Evolutionary conservation across 2,888 invertebrate species (phyloP).

Genomic region (Lasioglossum lativentre): DNA sequence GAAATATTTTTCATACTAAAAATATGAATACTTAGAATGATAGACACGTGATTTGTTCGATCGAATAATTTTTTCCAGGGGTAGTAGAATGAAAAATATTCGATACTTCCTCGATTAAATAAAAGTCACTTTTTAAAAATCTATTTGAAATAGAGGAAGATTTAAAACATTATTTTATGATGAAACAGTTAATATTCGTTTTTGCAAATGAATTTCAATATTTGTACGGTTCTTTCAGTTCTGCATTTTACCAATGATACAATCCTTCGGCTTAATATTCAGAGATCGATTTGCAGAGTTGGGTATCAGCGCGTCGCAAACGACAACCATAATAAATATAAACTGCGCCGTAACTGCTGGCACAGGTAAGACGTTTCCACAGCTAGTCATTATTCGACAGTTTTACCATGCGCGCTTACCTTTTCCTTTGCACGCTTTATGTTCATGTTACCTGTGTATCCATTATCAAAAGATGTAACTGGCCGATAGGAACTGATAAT

Average conservation of each 20-base stretch:
- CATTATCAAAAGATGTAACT: not conserved
- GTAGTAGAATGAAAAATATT: not conserved
- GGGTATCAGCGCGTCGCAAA: constrained; percentile 87
- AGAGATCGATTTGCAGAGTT: constrained; percentile 87
- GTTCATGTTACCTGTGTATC: not conserved
- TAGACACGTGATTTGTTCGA: not conserved
- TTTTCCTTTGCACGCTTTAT: too few relatives aligned
- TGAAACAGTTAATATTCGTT: not conserved
- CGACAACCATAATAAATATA: constrained; percentile 88
- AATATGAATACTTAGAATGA: not conserved
- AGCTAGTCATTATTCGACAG: not conserved
- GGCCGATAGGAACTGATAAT: constrained; percentile 1
- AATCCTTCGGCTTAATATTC: constrained; percentile 89
- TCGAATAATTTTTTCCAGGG: not conserved
- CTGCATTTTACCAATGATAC: constrained; percentile 86
- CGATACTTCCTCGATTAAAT: not conserved
- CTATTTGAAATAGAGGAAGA: not conserved
- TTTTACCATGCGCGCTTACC: not conserved
- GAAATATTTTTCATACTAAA: not conserved
- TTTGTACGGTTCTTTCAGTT: constrained; percentile 81
- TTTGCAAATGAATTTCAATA: constrained; percentile 4
- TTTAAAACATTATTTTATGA: not conserved
- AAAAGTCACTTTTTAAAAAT: not conserved
- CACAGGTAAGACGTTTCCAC: constrained; percentile 80
- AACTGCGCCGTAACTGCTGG: constrained; percentile 85